Conservation (phyloP, 2,888 invertebrate species). For the Scrobipalpa costella region DNA sequence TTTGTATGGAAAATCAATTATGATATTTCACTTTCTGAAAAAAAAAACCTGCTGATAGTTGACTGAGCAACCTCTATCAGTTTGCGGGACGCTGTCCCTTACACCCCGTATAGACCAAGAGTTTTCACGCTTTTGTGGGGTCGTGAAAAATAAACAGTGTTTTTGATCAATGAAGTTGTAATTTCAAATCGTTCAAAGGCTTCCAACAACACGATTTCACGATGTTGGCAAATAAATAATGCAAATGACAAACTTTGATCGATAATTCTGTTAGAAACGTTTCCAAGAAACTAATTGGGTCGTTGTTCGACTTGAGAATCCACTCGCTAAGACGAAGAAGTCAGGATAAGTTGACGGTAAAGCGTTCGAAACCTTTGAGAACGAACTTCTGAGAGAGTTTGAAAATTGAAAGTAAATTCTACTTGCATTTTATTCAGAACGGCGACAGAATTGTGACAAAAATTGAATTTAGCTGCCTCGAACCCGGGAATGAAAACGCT, state of each 20-base stretch:
- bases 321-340: too few species aligned
- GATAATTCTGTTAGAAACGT: neutral
- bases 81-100: too few species aligned
- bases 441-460: neutral
- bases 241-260: conserved; percentile 22
- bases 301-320: too few species aligned
- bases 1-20: too few species aligned
- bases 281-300: conserved; percentile 5
- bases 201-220: neutral
- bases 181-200: neutral
- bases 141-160: neutral
- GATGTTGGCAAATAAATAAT: neutral
- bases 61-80: too few species aligned
- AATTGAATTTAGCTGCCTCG: neutral
- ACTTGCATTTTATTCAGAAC: neutral
- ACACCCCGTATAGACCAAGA: too few species aligned
- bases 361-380: neutral
- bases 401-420: neutral
- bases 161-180: neutral
- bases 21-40: too few species aligned
- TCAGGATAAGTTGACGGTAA: neutral
- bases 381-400: neutral
- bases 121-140: neutral
- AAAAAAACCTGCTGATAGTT: too few species aligned
- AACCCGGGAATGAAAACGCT: neutral